Conservation (phyloP, 2,113 vertebrate species). For the Thymallus thymallus region DNA sequence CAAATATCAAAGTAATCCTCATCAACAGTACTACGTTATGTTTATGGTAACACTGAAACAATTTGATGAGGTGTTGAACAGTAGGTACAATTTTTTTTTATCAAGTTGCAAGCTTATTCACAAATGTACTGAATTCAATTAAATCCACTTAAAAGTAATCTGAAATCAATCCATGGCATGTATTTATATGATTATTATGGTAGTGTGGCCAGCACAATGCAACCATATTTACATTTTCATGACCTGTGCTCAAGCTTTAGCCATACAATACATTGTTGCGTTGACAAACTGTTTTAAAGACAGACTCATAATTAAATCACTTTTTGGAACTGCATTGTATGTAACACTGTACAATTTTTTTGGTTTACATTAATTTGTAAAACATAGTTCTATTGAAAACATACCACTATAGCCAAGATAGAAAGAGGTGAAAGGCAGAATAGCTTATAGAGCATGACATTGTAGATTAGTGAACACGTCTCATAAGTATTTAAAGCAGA, state of each 20-base stretch:
- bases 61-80: constrained; percentile 49
- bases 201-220: constrained; percentile 47
- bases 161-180: constrained; percentile 29
- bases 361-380: constrained; percentile 45
- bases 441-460: constrained; percentile 38
- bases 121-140: constrained; percentile 49
- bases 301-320: constrained; percentile 1
- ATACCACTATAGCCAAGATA: constrained; percentile 47
- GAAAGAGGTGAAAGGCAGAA: constrained; percentile 41
- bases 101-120: constrained; percentile 57
- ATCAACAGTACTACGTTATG: constrained; percentile 40
- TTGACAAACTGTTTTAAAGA: constrained; percentile 4
- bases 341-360: constrained; percentile 66
- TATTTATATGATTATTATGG: constrained; percentile 25
- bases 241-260: constrained; percentile 39
- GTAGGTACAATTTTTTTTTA: constrained; percentile 48
- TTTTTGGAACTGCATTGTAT: constrained; percentile 43
- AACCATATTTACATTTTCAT: constrained; percentile 28
- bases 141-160: constrained; percentile 53
- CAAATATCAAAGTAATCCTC: constrained; percentile 29
- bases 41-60: constrained; percentile 55
- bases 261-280: constrained; percentile 30
- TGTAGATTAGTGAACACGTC: constrained; percentile 17
- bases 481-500: neutral
- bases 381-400: constrained; percentile 59